Evolutionary conservation across 2,888 invertebrate species (phyloP), one percentile per base, ranked within the genome.

Genomic region (Lasioglossum pauxillum): DNA sequence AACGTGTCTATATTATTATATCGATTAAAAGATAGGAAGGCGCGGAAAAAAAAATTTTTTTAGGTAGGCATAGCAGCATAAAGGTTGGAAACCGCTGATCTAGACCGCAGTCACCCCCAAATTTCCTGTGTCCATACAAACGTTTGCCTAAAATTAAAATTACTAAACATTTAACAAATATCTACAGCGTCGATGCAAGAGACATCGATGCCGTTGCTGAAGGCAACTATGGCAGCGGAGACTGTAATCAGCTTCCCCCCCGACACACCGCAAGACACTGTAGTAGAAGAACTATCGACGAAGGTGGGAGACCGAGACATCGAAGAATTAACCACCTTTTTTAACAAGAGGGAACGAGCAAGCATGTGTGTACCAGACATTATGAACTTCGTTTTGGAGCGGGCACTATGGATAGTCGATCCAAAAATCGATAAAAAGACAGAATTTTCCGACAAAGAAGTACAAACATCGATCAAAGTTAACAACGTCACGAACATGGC

Each of bases 341-440:
- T 82, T 14, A 38, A 27, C 38, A 5, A 35, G 19, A 69, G 77
- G 16, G 80, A 83, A 16, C 41, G 78, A 31, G 79, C 46, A 0
- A 44, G 76, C 12, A 83, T 85, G 16, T 89, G 88, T 73, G 75
- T 72, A 0, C 12, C 23, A 5, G 92, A 92, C 19, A 71, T 85
- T 41, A 19, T 93, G 0, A 73, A 90, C 38, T 91, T 89, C 44
- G 0, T 92, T 12, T 31, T 91, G 14, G 83, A 86, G 0, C 87
- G 93, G 49, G 84, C 80, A 19, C 76, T 91, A 14, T 93, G 93
- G 93, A 92, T 92, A 75, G 49, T 85, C 0, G 90, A 92, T 57
- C 89, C 90, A 0, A 41, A 49, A 2, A 75, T 74, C 19, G 69
- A 71, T 23, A 4, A n/a, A 2, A 1, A 14, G 10, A 14, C 16